These are phyloP conservation scores for Diorhabda elongata DNA, from an alignment of 1,140 invertebrate species.

Conservation along the genomic window DNA sequence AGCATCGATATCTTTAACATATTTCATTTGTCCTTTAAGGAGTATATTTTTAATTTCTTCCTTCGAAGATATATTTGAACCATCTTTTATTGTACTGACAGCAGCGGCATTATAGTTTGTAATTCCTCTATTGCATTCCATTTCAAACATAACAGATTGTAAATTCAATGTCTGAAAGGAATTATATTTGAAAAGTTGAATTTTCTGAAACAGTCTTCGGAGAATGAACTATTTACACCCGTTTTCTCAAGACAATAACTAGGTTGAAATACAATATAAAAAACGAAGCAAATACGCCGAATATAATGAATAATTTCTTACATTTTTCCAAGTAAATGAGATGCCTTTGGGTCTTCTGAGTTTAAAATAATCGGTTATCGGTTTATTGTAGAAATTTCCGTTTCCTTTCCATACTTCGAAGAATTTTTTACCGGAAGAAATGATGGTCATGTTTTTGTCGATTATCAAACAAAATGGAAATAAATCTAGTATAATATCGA, in stretches of 20 bases:
- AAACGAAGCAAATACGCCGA: too few species aligned
- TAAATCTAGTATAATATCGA: constrained; percentile 65
- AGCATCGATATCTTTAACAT: constrained; percentile 70
- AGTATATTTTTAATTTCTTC: constrained; percentile 53
- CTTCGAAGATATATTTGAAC: constrained; percentile 7
- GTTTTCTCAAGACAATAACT: too few species aligned
- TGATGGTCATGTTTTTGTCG: constrained; percentile 59
- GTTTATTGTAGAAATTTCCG: constrained; percentile 57
- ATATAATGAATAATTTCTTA: constrained; percentile 42
- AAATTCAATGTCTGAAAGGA: constrained; percentile 34
- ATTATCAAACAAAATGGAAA: constrained; percentile 73
- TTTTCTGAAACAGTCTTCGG: too few species aligned
- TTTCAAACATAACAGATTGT: constrained; percentile 41
- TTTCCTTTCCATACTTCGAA: constrained; percentile 65
- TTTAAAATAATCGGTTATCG: constrained; percentile 64
- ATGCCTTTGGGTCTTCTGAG: constrained; percentile 71
- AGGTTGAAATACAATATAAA: too few species aligned
- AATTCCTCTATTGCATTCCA: constrained; percentile 38
- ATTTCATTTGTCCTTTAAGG: constrained; percentile 80
- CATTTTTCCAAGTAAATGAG: constrained; percentile 68
- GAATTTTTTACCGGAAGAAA: constrained; percentile 68
- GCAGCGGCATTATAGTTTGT: constrained; percentile 7
- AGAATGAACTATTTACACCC: too few species aligned
- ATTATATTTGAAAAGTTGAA: too few species aligned
- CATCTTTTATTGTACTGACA: constrained; percentile 14